Evolutionary conservation across 2,888 invertebrate species (phyloP).

Genomic region (Heliconius cydno): DNA sequence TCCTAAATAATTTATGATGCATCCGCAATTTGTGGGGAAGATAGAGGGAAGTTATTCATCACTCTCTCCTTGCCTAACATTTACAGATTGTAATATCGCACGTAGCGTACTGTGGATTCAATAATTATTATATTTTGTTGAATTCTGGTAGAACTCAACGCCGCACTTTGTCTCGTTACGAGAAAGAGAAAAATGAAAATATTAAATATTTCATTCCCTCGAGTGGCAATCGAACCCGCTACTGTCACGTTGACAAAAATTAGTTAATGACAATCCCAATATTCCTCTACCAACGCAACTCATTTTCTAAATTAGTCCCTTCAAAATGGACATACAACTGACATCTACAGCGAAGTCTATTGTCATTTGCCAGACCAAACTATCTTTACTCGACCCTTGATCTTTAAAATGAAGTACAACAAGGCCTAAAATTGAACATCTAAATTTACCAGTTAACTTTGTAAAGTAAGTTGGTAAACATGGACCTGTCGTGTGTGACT

Average conservation of each 20-base stretch:
- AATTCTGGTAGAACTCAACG: neutral
- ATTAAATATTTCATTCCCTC: too few species aligned
- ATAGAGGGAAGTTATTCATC: neutral
- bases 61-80: neutral
- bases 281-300: constrained; percentile 56
- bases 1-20: neutral
- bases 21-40: neutral
- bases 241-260: neutral
- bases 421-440: constrained; percentile 30
- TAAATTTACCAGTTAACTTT: constrained; percentile 29
- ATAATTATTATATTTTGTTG: neutral
- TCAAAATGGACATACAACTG: constrained; percentile 56
- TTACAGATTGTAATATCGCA: neutral
- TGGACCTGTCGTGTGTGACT: constrained; percentile 54
- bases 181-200: neutral
- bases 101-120: too few species aligned
- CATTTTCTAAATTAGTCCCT: constrained; percentile 64
- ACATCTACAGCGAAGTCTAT: constrained; percentile 53
- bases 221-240: neutral
- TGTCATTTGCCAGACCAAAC: constrained; percentile 46
- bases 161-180: neutral
- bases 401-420: neutral
- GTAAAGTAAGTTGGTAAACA: constrained; percentile 57
- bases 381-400: neutral
- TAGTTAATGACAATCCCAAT: neutral